A percentile compares a stretch with the other conserved stretches of the same genome.
These are phyloP conservation scores for Hydroisotoma schaefferi DNA, from an alignment of 2,888 invertebrate genomes.

Conservation along the genomic window DNA sequence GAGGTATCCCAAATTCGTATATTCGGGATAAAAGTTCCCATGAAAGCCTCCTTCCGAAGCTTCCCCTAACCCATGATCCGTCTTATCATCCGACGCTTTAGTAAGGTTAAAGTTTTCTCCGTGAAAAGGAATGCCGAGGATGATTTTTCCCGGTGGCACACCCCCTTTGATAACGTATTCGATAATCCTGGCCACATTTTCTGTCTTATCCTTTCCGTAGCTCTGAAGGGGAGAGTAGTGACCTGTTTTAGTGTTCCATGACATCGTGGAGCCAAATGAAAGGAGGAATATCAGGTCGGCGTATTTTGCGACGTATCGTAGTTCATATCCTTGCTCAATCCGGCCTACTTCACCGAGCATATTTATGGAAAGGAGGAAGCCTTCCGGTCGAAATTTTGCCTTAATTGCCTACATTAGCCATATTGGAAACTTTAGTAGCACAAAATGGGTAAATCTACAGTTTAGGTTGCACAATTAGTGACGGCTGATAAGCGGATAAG, in stretches of 20 bases:
- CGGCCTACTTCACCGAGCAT: neutral
- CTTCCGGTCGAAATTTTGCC: too few species aligned
- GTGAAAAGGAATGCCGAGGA: slow-evolving; percentile 22
- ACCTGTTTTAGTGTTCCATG: neutral
- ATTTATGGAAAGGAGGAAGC: neutral
- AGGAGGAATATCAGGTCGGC: neutral
- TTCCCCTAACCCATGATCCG: slow-evolving; percentile 7
- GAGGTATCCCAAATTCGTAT: slow-evolving; percentile 1
- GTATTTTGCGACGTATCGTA: neutral
- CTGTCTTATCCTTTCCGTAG: neutral
- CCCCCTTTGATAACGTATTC: slow-evolving; percentile 14
- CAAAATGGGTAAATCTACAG: too few species aligned
- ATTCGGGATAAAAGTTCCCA: neutral
- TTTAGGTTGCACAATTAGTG: too few species aligned
- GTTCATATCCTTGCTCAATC: neutral
- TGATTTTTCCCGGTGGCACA: slow-evolving; percentile 14
- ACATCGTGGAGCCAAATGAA: neutral
- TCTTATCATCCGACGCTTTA: neutral
- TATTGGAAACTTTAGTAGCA: too few species aligned
- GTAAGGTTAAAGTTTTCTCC: slow-evolving; percentile 18
- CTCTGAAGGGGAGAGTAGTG: slow-evolving; percentile 18
- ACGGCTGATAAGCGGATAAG: too few species aligned
- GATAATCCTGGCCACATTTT: slow-evolving; percentile 9
- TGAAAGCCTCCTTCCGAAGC: slow-evolving; percentile 2
- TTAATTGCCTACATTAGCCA: too few species aligned